Evolutionary conservation across 1,140 invertebrate species (phyloP).

Genomic region (Oreohelix idahoensis): DNA sequence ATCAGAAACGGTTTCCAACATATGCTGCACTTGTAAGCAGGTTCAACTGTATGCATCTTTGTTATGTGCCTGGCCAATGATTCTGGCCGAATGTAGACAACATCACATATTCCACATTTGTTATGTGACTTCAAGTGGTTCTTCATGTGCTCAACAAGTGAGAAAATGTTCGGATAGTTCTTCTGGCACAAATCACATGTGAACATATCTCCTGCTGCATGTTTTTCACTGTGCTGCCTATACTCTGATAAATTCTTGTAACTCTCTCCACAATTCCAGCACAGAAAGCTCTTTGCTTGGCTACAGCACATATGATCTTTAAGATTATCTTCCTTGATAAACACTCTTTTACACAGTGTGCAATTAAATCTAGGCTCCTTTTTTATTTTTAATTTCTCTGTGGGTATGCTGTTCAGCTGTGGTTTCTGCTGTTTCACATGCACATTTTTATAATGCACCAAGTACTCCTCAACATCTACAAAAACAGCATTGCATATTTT

Average conservation of each 20-base stretch:
- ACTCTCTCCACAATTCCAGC: neutral
- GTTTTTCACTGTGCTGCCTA: constrained; percentile 2
- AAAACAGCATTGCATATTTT: neutral
- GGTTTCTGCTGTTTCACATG: neutral
- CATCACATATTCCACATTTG: constrained; percentile 81
- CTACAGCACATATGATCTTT: neutral
- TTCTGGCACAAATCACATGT: neutral
- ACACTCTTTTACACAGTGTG: neutral
- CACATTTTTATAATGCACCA: neutral
- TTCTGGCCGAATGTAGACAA: constrained; percentile 82
- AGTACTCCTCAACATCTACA: neutral
- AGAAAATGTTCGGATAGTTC: neutral
- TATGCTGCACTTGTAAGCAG: constrained; percentile 80
- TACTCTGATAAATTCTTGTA: neutral
- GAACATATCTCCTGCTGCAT: neutral
- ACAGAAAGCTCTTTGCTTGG: constrained; percentile 1
- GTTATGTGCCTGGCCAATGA: constrained; percentile 82
- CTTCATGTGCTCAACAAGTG: constrained; percentile 9
- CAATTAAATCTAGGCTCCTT: neutral
- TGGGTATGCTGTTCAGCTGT: neutral
- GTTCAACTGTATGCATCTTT: constrained; percentile 41
- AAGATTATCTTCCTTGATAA: neutral
- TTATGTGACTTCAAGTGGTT: neutral
- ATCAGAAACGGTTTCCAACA: constrained; percentile 92
- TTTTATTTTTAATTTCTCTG: neutral